Evolutionary conservation across 2,888 invertebrate species (phyloP).

Genomic region (Nebria brevicollis): DNA sequence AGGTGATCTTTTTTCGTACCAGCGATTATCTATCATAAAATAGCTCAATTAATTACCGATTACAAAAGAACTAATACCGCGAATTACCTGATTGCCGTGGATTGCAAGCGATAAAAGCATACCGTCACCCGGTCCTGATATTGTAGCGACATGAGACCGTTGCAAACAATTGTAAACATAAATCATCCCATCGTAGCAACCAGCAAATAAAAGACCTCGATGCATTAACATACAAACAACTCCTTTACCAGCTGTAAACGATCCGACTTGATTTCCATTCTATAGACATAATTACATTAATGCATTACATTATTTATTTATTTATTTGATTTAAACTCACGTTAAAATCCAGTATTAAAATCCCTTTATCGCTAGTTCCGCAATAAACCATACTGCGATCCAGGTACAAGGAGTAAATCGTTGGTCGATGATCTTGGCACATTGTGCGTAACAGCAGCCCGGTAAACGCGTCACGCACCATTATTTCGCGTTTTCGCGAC

Average conservation of each 20-base stretch:
- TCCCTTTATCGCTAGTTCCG: conserved; percentile 77
- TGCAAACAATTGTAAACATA: conserved; percentile 72
- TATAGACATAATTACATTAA: conserved; percentile 57
- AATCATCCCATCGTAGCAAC: conserved; percentile 82
- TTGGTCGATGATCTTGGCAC: conserved; percentile 67
- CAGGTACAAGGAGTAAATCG: conserved; percentile 77
- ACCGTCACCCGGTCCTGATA: conserved; percentile 73
- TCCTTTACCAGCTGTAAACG: conserved; percentile 74
- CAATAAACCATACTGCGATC: conserved; percentile 78
- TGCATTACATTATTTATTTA: not conserved
- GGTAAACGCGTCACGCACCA: conserved; percentile 76
- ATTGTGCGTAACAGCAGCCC: conserved; percentile 76
- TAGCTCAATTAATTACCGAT: not conserved
- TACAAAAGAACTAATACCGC: not conserved
- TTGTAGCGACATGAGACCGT: conserved; percentile 68
- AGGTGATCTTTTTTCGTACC: conserved; percentile 53
- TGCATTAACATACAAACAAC: conserved; percentile 76
- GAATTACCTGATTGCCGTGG: conserved; percentile 70
- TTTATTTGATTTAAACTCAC: conserved; percentile 65
- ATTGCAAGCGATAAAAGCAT: conserved; percentile 78
- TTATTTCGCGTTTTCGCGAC: conserved; percentile 74
- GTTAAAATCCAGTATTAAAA: conserved; percentile 79
- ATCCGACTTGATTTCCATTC: conserved; percentile 72
- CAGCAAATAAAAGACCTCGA: conserved; percentile 73
- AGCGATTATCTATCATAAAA: conserved; percentile 52